phyloP scores from a whole-genome alignment of 1,140 invertebrate genomes.

The Micrasema longulum region DNA sequence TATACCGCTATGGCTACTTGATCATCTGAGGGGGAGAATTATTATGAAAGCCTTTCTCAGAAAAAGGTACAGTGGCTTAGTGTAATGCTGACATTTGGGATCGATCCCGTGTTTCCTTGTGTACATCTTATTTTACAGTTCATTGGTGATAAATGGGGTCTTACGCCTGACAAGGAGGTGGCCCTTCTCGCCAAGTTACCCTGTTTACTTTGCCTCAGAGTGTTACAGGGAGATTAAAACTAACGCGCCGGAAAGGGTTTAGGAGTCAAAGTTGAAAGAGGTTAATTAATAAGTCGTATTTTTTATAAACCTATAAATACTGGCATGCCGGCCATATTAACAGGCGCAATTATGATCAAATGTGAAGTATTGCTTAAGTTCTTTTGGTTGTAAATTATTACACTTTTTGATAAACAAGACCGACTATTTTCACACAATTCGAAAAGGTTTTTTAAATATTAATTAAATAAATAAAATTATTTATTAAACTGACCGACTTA shows the following conservation, averaged over 20 bases:
- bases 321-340: too few species aligned
- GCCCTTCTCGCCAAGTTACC: conserved; percentile 38
- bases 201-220: conserved; percentile 31
- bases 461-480: too few species aligned
- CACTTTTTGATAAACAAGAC: too few species aligned
- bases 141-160: conserved; percentile 52
- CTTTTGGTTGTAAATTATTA: too few species aligned
- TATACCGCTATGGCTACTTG: too few species aligned
- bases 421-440: too few species aligned
- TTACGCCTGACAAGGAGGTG: conserved; percentile 46
- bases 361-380: too few species aligned
- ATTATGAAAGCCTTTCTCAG: conserved; percentile 23
- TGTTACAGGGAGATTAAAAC: conserved; percentile 39
- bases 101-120: conserved; percentile 22
- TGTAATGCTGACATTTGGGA: conserved; percentile 31
- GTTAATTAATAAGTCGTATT: conserved; percentile 20
- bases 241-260: conserved; percentile 26
- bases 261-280: conserved; percentile 22
- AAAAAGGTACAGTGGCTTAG: conserved; percentile 16
- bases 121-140: conserved; percentile 54
- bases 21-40: too few species aligned
- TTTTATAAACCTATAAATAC: neutral
- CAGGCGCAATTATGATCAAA: too few species aligned
- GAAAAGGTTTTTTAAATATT: too few species aligned
- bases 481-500: too few species aligned